Base-by-base conservation (phyloP, 2,888 invertebrate genomes). In the Balanococcus diminutus region DNA sequence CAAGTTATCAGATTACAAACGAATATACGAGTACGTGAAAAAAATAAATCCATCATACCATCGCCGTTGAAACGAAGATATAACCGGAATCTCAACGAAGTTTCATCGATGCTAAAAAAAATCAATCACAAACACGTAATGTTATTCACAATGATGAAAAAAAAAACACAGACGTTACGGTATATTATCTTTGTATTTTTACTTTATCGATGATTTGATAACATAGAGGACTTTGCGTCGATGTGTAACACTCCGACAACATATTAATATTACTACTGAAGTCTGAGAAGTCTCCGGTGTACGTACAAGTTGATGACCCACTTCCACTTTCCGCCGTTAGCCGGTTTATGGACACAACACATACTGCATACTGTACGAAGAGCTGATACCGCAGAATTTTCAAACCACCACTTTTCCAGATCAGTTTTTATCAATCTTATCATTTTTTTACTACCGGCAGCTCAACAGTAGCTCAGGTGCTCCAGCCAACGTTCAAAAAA, bases 261-360 rank as follows among this genome's bases (percentile, higher is more conserved):
- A 67, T 67, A 67, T 67, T 67, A 67, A 67, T 67, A 67, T 67
- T 67, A 67, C 67, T 67, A 67, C 67, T 67, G 67, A 67, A 67
- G 67, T 25, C 67, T 67, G 67, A 67, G 67, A 25, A 32, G 32
- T 75, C 75, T 75, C 28, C 75, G 36, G 19, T 28, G 22, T n/a
- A 32, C 9, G 75, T 75, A 32, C 25, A 75, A 19, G 75, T 75
- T n/a, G 75, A 75, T 36, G 75, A 75, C 36, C 36, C n/a, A 36
- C 75, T 75, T 75, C 75, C 32, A 75, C 32, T 75, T 32, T 75
- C 75, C 9, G 36, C n/a, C n/a, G 32, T 75, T 75, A 75, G 75
- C 75, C 36, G 75, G 36, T 75, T 75, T n/a, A 14, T 75, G 75
- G 22, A 75, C 75, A 28, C 28, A 4, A 3, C 19, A 67, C 19